Evolutionary conservation across 92 coral and sea anemone genomes (phyloP), one percentile per base, ranked within the genome.

Genomic region (Palythoa caribaeorum): DNA sequence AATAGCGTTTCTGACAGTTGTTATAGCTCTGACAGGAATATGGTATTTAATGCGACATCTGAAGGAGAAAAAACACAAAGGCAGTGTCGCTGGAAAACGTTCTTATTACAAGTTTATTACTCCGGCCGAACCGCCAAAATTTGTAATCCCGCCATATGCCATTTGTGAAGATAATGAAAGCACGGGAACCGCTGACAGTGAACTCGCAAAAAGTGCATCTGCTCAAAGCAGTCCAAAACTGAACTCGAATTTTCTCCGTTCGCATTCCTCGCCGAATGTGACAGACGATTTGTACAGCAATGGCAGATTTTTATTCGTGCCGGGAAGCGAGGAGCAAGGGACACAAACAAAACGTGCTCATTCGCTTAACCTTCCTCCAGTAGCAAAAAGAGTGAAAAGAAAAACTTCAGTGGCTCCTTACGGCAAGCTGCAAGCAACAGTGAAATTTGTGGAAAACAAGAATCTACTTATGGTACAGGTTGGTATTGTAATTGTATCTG

Each of bases 401-500:
- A 95, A 85, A 57, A 59, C 59, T 2, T 95, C 98, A 19, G 80
- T 91, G n/a, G 91, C 94, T 8, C 98, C 96, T 9, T 91, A 91
- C 40, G 98, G 96, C 59, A 95, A 95, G 54, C 85, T 95, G 50
- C 96, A 95, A 80, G 92, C 92, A 5, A 87, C 98, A 36, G 73
- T 95, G 15, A 94, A 88, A 38, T 95, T 89, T 84, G 91, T 87
- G 73, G 73, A 96, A 8, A 76, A 54, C 38, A 95, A 93, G 72
- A 93, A 90, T 75, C 57, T 95, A 38, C 94, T 95, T 17, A 86
- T 95, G 40, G 90, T 95, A 39, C 94, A 95, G 98, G 98, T 70
- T 28, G 5, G 75, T 36, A 21, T 1, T 65, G 17, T n/a, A 28
- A 21, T 1, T 65, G 65, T 94, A 66, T 80, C 79, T 50, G 54